phyloP scores from a whole-genome alignment of 2,797 vertebrate genomes.

The Picus viridis region DNA sequence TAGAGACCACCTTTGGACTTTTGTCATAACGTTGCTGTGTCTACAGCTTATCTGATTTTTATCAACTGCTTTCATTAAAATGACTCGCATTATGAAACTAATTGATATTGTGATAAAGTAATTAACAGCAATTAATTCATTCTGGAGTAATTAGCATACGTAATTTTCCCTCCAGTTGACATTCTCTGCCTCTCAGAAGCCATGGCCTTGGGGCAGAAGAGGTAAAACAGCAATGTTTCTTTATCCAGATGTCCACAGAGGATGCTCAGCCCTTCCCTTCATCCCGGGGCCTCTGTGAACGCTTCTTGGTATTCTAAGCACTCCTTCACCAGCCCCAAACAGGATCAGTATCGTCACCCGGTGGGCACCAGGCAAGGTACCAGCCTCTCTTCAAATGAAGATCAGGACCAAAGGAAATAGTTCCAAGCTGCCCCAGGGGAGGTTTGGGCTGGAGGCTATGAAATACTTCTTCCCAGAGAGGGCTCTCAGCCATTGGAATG shows the following conservation, averaged over 20 bases:
- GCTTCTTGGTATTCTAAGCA: background rate
- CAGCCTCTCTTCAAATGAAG: background rate
- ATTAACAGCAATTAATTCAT: constrained; percentile 75
- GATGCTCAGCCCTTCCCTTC: background rate
- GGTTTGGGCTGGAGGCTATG: too few relatives aligned
- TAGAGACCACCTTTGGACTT: constrained; percentile 48
- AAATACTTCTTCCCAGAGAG: too few relatives aligned
- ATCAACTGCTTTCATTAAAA: constrained; percentile 74
- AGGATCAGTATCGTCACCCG: background rate
- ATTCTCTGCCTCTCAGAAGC: constrained; percentile 31
- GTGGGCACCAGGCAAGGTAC: background rate
- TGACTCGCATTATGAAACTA: constrained; percentile 63
- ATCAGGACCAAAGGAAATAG: too few relatives aligned
- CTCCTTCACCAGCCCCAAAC: background rate
- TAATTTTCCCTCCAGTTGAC: constrained; percentile 44
- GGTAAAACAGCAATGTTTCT: background rate
- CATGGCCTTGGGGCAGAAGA: constrained; percentile 15
- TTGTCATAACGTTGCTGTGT: constrained; percentile 52
- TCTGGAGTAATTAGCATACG: constrained; percentile 59
- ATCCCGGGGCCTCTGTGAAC: background rate
- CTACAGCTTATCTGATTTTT: constrained; percentile 66
- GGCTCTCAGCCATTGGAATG: too few relatives aligned
- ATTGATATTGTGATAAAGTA: constrained; percentile 78
- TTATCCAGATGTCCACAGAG: background rate
- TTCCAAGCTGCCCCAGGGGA: too few relatives aligned